Conservation (phyloP, 2,888 invertebrate species). For the Abrostola tripartita region DNA sequence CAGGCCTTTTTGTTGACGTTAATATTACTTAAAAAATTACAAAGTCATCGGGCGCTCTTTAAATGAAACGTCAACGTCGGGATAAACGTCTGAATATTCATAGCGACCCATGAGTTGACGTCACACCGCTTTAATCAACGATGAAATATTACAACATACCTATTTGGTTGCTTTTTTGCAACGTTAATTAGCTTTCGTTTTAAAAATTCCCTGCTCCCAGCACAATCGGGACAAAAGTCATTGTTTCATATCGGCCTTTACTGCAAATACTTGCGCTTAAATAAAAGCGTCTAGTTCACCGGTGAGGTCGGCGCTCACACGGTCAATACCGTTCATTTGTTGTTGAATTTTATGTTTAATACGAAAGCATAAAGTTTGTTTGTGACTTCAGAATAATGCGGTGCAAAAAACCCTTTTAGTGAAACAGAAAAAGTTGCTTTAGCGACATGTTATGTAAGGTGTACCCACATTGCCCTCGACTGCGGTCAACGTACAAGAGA, state of each 20-base stretch:
- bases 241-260: slow-evolving; percentile 47
- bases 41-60: slow-evolving; percentile 77
- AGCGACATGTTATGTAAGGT: slow-evolving; percentile 59
- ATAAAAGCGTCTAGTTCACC: slow-evolving; percentile 34
- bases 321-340: slow-evolving; percentile 28
- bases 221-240: slow-evolving; percentile 19
- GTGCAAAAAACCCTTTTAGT: slow-evolving; percentile 45
- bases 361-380: slow-evolving; percentile 36
- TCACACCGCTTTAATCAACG: slow-evolving; percentile 59
- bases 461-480: slow-evolving; percentile 63
- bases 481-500: slow-evolving; percentile 79
- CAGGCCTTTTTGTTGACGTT: slow-evolving; percentile 86
- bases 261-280: slow-evolving; percentile 26
- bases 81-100: slow-evolving; percentile 77
- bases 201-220: slow-evolving; percentile 34
- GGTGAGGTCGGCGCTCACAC: slow-evolving; percentile 23
- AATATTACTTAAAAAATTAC: slow-evolving; percentile 82
- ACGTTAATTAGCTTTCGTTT: slow-evolving; percentile 53
- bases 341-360: slow-evolving; percentile 29
- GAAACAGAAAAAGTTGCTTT: slow-evolving; percentile 54
- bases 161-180: slow-evolving; percentile 59
- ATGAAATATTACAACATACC: slow-evolving; percentile 63
- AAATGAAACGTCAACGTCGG: slow-evolving; percentile 78
- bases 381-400: slow-evolving; percentile 40
- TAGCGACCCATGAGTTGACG: slow-evolving; percentile 60